These are phyloP conservation scores for Yponomeuta evonymella DNA, from an alignment of 2,888 invertebrate species.

Conservation along the genomic window DNA sequence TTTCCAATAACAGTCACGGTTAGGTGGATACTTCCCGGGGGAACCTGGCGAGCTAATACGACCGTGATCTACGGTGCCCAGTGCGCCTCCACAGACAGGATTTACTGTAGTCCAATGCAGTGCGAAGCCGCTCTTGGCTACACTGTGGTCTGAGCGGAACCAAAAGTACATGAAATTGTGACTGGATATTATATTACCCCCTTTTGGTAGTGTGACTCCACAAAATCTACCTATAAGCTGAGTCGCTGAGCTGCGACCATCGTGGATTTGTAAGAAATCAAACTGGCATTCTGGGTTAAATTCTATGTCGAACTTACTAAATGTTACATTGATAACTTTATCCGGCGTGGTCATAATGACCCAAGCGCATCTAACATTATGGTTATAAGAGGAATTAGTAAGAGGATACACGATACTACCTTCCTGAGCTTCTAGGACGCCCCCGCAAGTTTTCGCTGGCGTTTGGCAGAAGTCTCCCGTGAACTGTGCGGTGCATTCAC, in stretches of 20 bases:
- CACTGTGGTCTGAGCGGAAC: slow-evolving; percentile 84
- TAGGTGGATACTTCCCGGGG: slow-evolving; percentile 90
- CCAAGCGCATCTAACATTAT: slow-evolving; percentile 87
- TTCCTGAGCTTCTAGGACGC: slow-evolving; percentile 54
- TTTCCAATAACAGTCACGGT: slow-evolving; percentile 89
- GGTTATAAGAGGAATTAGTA: slow-evolving; percentile 69
- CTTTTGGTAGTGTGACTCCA: slow-evolving; percentile 81
- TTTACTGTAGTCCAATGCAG: slow-evolving; percentile 86
- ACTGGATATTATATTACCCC: slow-evolving; percentile 85
- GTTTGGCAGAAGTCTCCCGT: slow-evolving; percentile 80
- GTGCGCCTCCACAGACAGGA: slow-evolving; percentile 84
- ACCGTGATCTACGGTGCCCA: slow-evolving; percentile 80
- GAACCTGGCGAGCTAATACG: slow-evolving; percentile 90
- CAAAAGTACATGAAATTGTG: slow-evolving; percentile 86
- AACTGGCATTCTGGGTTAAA: slow-evolving; percentile 77
- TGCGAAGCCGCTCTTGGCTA: slow-evolving; percentile 82
- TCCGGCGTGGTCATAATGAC: slow-evolving; percentile 79
- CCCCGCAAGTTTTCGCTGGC: slow-evolving; percentile 62
- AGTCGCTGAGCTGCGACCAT: slow-evolving; percentile 84
- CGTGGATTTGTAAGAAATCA: slow-evolving; percentile 89
- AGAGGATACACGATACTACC: slow-evolving; percentile 82
- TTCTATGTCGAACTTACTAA: slow-evolving; percentile 86
- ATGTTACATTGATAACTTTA: slow-evolving; percentile 87
- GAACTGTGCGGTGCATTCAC: slow-evolving; percentile 81
- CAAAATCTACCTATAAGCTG: slow-evolving; percentile 88